These are phyloP conservation scores for Drosophila tripunctata DNA, from an alignment of 2,888 invertebrate species.

Conservation along the genomic window DNA sequence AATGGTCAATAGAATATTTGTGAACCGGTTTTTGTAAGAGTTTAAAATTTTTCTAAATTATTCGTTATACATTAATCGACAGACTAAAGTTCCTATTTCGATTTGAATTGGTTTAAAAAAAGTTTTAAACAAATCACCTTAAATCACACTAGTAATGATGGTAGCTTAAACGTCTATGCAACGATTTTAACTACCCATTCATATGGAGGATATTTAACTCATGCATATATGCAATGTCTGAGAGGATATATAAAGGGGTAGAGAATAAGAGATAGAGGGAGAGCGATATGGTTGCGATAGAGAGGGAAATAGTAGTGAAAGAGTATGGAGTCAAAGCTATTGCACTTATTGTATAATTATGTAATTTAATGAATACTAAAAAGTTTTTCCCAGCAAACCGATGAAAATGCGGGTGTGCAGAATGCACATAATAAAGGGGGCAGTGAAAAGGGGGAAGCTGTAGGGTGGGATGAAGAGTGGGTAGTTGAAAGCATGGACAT, in stretches of 20 bases:
- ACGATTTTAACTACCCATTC: conserved; percentile 3
- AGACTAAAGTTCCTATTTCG: neutral
- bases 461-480: neutral
- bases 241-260: neutral
- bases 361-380: conserved; percentile 78
- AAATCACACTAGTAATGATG: neutral
- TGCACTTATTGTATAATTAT: conserved; percentile 78
- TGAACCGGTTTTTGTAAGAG: too few relatives aligned
- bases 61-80: neutral
- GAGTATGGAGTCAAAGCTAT: conserved; percentile 44
- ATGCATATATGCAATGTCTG: conserved; percentile 48
- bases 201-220: conserved; percentile 22
- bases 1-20: too few relatives aligned
- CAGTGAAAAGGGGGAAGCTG: neutral
- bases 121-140: neutral
- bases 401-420: conserved; percentile 11
- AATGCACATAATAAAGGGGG: neutral
- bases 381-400: conserved; percentile 45
- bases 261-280: neutral
- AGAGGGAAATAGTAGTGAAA: too few relatives aligned
- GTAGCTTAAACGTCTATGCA: neutral
- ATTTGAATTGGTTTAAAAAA: neutral
- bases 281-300: neutral
- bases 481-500: conserved; percentile 14
- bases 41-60: neutral